Percentiles rank a stretch among this genome's conserved stretches.
Conservation (phyloP, 2,113 vertebrate species). For the Pelmatolapia mariae region DNA sequence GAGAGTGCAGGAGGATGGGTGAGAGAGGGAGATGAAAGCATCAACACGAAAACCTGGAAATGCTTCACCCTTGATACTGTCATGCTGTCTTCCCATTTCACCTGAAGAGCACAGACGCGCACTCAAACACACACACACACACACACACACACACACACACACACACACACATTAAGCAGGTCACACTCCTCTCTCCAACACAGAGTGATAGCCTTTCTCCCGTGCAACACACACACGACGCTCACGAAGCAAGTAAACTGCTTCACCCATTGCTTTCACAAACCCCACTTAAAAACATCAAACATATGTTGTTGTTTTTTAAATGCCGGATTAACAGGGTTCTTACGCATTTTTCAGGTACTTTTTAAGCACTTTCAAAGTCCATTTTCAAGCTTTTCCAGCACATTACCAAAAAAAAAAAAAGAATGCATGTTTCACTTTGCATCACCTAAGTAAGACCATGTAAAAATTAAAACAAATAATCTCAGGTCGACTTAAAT, state of each 20-base stretch:
- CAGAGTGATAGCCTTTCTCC: neutral
- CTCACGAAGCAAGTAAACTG: neutral
- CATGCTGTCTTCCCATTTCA: neutral
- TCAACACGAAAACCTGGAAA: neutral
- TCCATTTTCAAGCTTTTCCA: neutral
- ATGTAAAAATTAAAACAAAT: too few relatives aligned
- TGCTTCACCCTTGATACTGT: constrained; percentile 10
- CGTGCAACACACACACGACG: neutral
- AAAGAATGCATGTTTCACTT: too few relatives aligned
- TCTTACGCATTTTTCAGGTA: neutral
- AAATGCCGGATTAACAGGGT: neutral
- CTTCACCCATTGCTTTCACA: neutral
- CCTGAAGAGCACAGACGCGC: neutral
- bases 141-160: neutral
- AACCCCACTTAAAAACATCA: neutral
- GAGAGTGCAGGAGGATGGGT: neutral
- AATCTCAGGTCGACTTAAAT: too few relatives aligned
- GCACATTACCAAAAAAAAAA: neutral
- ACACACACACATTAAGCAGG: neutral
- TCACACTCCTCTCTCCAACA: neutral
- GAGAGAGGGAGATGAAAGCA: neutral
- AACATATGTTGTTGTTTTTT: neutral
- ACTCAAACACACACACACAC: neutral
- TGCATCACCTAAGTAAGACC: too few relatives aligned
- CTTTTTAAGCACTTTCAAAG: neutral